These are phyloP conservation scores for Misgurnus anguillicaudatus DNA, from an alignment of 2,113 vertebrate genomes.

Conservation along the genomic window DNA sequence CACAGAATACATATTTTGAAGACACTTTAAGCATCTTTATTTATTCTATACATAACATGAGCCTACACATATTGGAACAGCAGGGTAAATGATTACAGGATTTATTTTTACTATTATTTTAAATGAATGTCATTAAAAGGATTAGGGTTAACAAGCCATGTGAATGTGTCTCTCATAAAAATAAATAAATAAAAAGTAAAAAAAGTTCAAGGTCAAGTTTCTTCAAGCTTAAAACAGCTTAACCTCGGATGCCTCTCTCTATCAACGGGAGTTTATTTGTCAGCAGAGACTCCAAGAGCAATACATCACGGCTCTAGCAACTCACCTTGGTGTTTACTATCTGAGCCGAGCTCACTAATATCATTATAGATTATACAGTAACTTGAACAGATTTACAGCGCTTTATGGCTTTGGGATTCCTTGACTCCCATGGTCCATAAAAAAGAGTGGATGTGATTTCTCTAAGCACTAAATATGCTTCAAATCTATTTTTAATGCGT, in stretches of 20 bases:
- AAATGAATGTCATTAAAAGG: background rate
- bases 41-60: no score
- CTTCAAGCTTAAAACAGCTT: constrained; percentile 54
- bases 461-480: constrained; percentile 30
- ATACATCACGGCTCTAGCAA: constrained; percentile 60
- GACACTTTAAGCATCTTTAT: no score
- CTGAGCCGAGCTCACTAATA: constrained; percentile 62
- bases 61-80: no score
- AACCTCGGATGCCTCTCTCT: constrained; percentile 57
- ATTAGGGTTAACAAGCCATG: background rate
- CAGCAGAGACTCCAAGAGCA: constrained; percentile 54
- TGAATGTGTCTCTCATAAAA: constrained; percentile 29
- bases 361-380: constrained; percentile 78
- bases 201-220: constrained; percentile 51
- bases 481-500: background rate
- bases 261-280: constrained; percentile 63
- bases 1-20: no score
- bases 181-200: constrained; percentile 52
- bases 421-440: constrained; percentile 70
- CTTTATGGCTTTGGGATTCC: constrained; percentile 74
- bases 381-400: constrained; percentile 77
- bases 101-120: background rate
- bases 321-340: constrained; percentile 69
- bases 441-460: constrained; percentile 34
- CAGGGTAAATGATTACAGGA: no score